These are phyloP conservation scores for Drosophila miranda DNA, from an alignment of 1,140 invertebrate species.

Conservation along the genomic window DNA sequence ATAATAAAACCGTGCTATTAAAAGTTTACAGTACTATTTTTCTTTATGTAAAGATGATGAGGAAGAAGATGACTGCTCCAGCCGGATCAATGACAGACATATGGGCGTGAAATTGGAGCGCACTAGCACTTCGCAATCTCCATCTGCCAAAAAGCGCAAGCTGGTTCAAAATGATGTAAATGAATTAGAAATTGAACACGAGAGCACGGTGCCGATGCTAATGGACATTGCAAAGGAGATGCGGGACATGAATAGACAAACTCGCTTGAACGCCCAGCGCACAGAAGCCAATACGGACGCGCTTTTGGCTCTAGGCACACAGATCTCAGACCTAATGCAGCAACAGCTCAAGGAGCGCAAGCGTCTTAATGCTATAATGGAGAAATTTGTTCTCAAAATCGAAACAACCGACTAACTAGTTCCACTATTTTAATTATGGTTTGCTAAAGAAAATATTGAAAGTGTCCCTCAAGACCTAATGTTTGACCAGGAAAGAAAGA, in stretches of 20 bases:
- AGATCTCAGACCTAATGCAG: constrained; percentile 64
- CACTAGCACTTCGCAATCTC: neutral
- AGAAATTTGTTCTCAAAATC: constrained; percentile 70
- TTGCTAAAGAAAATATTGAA: too few relatives aligned
- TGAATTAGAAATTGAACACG: constrained; percentile 3
- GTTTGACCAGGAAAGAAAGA: too few relatives aligned
- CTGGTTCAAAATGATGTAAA: constrained; percentile 9
- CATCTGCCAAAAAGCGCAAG: constrained; percentile 41
- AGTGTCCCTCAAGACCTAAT: too few relatives aligned
- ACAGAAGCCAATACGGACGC: constrained; percentile 61
- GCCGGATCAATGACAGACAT: constrained; percentile 19
- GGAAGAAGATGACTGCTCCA: constrained; percentile 35
- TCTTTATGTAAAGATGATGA: constrained; percentile 42
- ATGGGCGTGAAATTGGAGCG: constrained; percentile 21
- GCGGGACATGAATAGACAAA: constrained; percentile 56
- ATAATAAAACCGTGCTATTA: too few relatives aligned
- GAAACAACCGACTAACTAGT: constrained; percentile 52
- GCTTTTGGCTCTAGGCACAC: constrained; percentile 51
- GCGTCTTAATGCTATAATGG: constrained; percentile 62
- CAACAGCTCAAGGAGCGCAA: constrained; percentile 64
- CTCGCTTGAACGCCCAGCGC: constrained; percentile 60
- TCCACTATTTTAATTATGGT: too few relatives aligned
- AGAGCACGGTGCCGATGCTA: constrained; percentile 32
- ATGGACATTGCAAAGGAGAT: constrained; percentile 64
- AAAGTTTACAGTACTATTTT: too few relatives aligned